These are phyloP conservation scores for Apotomis betuletana DNA, from an alignment of 2,888 invertebrate genomes.

Conservation along the genomic window DNA sequence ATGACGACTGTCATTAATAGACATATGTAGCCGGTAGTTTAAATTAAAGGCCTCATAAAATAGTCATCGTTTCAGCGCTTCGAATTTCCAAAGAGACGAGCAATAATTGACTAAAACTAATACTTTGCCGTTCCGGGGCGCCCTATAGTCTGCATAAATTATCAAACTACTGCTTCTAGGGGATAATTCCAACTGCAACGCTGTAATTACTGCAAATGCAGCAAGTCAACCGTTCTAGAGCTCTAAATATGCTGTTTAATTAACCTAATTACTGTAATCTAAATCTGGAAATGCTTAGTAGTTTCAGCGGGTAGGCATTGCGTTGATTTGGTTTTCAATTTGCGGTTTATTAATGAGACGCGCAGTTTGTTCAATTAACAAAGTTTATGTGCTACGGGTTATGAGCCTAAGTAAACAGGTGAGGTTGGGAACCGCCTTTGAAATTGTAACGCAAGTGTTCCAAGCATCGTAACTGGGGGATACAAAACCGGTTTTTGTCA, in stretches of 20 bases:
- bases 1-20: not conserved
- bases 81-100: constrained; percentile 15
- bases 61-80: constrained; percentile 10
- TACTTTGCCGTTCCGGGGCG: constrained; percentile 57
- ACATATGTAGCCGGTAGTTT: not conserved
- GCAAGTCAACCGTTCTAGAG: constrained; percentile 22
- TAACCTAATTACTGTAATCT: constrained; percentile 13
- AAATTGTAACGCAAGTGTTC: not conserved
- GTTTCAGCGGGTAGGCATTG: not conserved
- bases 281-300: not conserved
- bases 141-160: constrained; percentile 65
- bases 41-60: constrained; percentile 22
- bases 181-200: constrained; percentile 60
- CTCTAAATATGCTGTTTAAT: constrained; percentile 20
- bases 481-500: not conserved
- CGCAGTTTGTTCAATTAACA: constrained; percentile 33
- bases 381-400: constrained; percentile 27
- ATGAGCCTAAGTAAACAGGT: constrained; percentile 34
- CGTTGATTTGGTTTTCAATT: constrained; percentile 21
- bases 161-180: constrained; percentile 59
- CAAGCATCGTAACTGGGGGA: too few species aligned
- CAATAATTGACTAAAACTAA: constrained; percentile 42
- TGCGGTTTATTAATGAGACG: constrained; percentile 35
- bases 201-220: constrained; percentile 62
- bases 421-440: constrained; percentile 18